Conservation (phyloP, 2,797 vertebrate species). For the Rhinoraja longicauda region DNA sequence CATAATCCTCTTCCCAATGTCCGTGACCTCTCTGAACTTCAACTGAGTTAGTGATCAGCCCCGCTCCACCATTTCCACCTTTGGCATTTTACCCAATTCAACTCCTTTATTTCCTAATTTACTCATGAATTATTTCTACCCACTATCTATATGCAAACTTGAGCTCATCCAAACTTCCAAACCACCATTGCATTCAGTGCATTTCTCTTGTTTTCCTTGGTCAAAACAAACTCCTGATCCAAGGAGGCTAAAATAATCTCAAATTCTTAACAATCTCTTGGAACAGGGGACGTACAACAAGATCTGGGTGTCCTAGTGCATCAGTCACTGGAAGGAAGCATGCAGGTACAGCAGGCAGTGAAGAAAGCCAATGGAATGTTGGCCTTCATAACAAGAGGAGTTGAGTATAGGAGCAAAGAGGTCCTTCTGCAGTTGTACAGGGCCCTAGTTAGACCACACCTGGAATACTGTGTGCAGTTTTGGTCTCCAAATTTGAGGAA, state of each 20-base stretch:
- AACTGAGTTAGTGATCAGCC: neutral
- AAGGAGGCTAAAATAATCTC: neutral
- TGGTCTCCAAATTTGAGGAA: too few species aligned
- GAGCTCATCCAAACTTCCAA: neutral
- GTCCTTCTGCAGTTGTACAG: too few species aligned
- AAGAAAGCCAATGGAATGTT: too few species aligned
- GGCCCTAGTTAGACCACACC: too few species aligned
- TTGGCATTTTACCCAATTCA: neutral
- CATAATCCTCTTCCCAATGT: neutral
- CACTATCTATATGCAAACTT: neutral
- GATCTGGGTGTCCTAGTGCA: too few species aligned
- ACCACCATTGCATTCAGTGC: neutral
- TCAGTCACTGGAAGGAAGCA: too few species aligned
- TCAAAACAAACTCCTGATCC: neutral
- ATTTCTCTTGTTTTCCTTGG: neutral
- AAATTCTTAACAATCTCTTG: neutral
- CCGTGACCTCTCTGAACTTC: neutral
- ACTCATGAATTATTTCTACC: neutral
- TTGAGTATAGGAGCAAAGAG: too few species aligned
- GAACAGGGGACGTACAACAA: too few species aligned
- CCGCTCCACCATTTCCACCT: neutral
- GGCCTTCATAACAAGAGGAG: too few species aligned
- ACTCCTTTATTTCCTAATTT: neutral
- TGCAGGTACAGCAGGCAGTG: too few species aligned
- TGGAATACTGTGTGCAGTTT: too few species aligned